Evolutionary conservation across 1,140 invertebrate species (phyloP).

Genomic region (Musca domestica): DNA sequence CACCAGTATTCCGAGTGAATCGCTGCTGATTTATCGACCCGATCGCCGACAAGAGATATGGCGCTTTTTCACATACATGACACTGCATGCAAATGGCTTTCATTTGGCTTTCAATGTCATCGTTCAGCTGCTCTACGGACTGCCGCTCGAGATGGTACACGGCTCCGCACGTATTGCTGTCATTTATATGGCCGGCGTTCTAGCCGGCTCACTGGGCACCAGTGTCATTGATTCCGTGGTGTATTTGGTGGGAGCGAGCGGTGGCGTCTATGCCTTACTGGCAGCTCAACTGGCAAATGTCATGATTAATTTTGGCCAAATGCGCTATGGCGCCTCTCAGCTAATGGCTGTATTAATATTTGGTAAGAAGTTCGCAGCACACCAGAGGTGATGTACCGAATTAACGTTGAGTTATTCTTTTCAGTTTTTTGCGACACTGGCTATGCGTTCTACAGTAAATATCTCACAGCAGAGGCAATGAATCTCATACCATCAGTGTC

Average conservation of each 20-base stretch:
- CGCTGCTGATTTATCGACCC: conserved; percentile 88
- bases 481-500: conserved; percentile 73
- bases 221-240: conserved; percentile 93
- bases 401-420: conserved; percentile 17
- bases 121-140: conserved; percentile 84
- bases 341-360: conserved; percentile 88
- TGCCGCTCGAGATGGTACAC: conserved; percentile 94
- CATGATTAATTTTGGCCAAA: conserved; percentile 91
- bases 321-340: conserved; percentile 88
- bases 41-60: conserved; percentile 88
- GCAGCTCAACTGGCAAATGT: conserved; percentile 93
- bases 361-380: conserved; percentile 62
- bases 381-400: background rate
- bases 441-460: conserved; percentile 88
- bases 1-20: conserved; percentile 82
- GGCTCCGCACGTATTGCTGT: conserved; percentile 81
- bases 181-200: conserved; percentile 90
- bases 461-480: conserved; percentile 63
- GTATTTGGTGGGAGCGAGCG: conserved; percentile 89
- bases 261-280: conserved; percentile 89
- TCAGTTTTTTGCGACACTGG: conserved; percentile 87
- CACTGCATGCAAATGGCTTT: conserved; percentile 94
- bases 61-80: conserved; percentile 92
- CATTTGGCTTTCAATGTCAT: conserved; percentile 93
- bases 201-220: conserved; percentile 86